Evolutionary conservation across 2,113 vertebrate genomes (phyloP).

Genomic region (Gymnobelideus leadbeateri): DNA sequence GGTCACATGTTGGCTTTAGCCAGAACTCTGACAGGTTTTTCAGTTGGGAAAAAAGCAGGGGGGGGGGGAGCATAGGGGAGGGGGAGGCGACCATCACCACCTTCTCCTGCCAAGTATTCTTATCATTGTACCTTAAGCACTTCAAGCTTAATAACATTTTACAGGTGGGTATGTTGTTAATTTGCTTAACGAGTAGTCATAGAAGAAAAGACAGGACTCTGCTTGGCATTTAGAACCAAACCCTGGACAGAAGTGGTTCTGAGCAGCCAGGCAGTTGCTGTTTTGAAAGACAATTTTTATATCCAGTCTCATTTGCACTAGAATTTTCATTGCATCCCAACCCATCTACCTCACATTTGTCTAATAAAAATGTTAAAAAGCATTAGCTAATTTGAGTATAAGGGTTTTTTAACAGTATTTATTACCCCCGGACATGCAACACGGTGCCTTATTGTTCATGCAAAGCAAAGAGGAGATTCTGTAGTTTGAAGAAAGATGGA

Average conservation of each 20-base stretch:
- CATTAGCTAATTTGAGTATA: not conserved
- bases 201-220: not conserved
- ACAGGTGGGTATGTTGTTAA: not conserved
- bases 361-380: not conserved
- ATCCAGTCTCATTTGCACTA: not conserved
- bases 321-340: not conserved
- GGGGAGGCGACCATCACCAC: not conserved
- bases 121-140: not conserved
- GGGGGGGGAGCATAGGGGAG: not conserved
- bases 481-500: not conserved
- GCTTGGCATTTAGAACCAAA: not conserved
- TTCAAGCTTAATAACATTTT: conserved; percentile 27
- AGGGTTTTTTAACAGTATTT: not conserved
- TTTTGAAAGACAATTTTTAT: conserved; percentile 28
- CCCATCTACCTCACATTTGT: not conserved
- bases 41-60: conserved; percentile 23
- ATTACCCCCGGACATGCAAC: not conserved
- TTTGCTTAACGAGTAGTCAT: conserved; percentile 10
- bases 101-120: not conserved
- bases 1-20: not conserved
- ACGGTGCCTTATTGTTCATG: not conserved
- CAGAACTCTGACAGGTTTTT: not conserved
- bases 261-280: not conserved
- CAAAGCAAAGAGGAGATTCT: not conserved
- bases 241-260: not conserved